These are phyloP conservation scores for Penaeus japonicus DNA, from an alignment of 1,140 invertebrate genomes.

Conservation along the genomic window DNA sequence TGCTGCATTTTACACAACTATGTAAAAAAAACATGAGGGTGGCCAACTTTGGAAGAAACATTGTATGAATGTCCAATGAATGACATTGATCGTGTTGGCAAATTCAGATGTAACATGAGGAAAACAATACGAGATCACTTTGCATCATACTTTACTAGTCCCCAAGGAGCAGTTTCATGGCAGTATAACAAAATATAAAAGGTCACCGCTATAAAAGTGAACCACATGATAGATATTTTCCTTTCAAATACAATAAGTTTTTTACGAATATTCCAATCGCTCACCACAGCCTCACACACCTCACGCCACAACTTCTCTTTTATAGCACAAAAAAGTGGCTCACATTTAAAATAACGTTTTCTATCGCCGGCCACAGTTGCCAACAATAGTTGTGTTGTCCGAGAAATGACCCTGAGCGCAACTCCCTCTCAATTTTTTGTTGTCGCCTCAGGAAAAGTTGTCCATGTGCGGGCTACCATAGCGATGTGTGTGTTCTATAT, in stretches of 20 bases:
- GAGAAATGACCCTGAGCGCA: background rate
- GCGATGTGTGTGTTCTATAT: too few species aligned
- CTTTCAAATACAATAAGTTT: too few species aligned
- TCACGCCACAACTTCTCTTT: too few species aligned
- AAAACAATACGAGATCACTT: slow-evolving; percentile 7
- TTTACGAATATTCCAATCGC: too few species aligned
- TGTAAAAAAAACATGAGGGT: background rate
- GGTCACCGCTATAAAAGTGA: too few species aligned
- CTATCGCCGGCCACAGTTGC: slow-evolving; percentile 13
- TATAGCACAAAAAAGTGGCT: background rate
- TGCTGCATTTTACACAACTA: slow-evolving; percentile 34
- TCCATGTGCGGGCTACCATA: slow-evolving; percentile 8
- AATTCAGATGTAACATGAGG: slow-evolving; percentile 23
- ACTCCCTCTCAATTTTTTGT: background rate
- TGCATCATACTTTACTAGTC: slow-evolving; percentile 23
- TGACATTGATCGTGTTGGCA: slow-evolving; percentile 16
- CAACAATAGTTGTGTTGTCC: slow-evolving; percentile 3
- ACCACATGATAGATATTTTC: too few species aligned
- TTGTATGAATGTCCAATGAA: slow-evolving; percentile 16
- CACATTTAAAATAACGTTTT: slow-evolving; percentile 19
- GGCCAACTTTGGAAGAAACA: slow-evolving; percentile 32
- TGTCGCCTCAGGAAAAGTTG: slow-evolving; percentile 11
- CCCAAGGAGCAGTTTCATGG: too few species aligned
- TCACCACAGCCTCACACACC: too few species aligned
- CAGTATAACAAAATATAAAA: too few species aligned